phyloP scores from a whole-genome alignment of 2,888 invertebrate genomes.

The Melanotus villosus region DNA sequence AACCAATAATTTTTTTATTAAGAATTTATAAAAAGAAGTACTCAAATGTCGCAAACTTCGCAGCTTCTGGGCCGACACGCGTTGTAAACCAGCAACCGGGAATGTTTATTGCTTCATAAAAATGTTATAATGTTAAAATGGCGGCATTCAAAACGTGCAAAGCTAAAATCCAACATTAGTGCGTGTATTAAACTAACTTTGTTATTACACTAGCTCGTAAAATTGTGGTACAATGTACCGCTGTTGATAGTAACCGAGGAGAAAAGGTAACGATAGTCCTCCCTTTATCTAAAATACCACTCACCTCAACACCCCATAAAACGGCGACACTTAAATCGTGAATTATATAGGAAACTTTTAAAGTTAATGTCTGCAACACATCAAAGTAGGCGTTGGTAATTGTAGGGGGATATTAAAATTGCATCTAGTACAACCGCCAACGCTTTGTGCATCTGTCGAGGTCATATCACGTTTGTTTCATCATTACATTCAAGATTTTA shows the following conservation, averaged over 20 bases:
- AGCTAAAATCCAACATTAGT: conserved; percentile 24
- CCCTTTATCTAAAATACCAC: neutral
- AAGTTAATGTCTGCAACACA: neutral
- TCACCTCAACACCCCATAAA: neutral
- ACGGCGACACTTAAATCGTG: neutral
- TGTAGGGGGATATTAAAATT: conserved; percentile 11
- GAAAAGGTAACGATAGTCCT: neutral
- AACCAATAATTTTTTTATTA: too few relatives aligned
- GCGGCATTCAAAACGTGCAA: conserved; percentile 23
- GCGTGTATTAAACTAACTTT: conserved; percentile 23
- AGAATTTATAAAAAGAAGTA: conserved; percentile 25
- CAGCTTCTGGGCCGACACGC: conserved; percentile 30
- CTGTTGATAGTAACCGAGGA: conserved; percentile 13
- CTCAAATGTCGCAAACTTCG: conserved; percentile 32
- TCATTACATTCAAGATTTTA: neutral
- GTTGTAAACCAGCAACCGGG: conserved; percentile 32
- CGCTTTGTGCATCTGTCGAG: conserved; percentile 19
- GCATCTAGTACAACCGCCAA: conserved; percentile 13
- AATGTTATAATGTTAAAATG: conserved; percentile 38
- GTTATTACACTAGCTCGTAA: conserved; percentile 29
- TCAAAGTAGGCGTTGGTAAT: neutral
- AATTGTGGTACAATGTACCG: conserved; percentile 26
- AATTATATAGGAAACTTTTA: neutral
- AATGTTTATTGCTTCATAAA: conserved; percentile 38
- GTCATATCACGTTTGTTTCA: neutral